Base-by-base conservation (phyloP, 30 jellyfish, hydroid and myxozoan genomes). In the Rhopilema esculentum region DNA sequence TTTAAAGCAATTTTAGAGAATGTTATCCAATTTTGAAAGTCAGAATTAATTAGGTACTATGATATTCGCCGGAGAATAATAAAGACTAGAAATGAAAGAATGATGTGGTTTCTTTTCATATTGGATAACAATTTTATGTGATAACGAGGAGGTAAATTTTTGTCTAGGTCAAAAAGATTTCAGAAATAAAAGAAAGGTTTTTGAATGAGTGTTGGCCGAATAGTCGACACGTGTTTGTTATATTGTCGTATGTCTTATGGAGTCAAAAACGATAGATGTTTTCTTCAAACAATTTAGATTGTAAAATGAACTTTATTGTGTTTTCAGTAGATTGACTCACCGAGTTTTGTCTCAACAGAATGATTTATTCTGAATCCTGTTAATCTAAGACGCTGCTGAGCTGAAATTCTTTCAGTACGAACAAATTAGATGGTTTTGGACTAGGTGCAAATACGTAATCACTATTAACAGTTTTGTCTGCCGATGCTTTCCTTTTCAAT, bases 101-200 rank as follows among this genome's bases (percentile, higher is more conserved):
- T 40, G 57, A 40, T 40, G 57, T 40, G 57, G 57, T 40, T 40
- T n/a, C 6, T 40, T 40, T 40, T 40, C 57, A 40, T 40, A 2
- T 40, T 40, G 57, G 57, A 6, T 40, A 40, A 63, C 8, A 17
- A 19, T 63, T 63, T 63, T 19, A 74, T 74, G 49, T 20, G 72
- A 74, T 74, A 48, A 74, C 32, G 71, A 49, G 16, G 72, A 48
- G 27, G 26, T 32, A 74, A 74, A 74, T 74, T 74, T 27, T 26
- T 74, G 70, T 49, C 85, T 74, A 51, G 85, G 85, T 74, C 85
- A 74, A 74, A 49, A 8, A 74, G 85, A 74, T 71, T 28, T 23
- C 16, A n/a, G 8, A n/a, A 12, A 40, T 40, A 12, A 2, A 40
- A 2, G 6, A 12, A 40, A 40, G 9, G 57, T 40, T 40, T 40